Evolutionary conservation across 2,113 vertebrate genomes (phyloP).

Genomic region (Chaenogobius annularis): DNA sequence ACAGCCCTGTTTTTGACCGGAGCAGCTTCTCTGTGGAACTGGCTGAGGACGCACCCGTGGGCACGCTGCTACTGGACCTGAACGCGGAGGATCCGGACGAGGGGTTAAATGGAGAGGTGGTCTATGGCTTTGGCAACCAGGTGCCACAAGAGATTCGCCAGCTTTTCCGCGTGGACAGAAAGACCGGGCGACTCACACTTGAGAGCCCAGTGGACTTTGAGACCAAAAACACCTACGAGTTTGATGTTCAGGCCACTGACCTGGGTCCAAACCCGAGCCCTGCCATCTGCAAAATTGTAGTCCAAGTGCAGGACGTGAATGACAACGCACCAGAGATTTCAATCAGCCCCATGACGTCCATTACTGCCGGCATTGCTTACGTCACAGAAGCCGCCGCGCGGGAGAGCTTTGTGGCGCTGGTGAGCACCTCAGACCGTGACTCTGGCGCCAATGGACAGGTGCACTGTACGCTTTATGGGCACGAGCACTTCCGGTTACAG

Average conservation of each 20-base stretch:
- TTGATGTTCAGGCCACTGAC: slow-evolving; percentile 91
- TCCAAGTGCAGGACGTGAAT: slow-evolving; percentile 92
- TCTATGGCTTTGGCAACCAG: slow-evolving; percentile 88
- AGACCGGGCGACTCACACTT: slow-evolving; percentile 85
- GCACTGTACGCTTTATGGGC: slow-evolving; percentile 90
- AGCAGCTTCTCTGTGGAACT: slow-evolving; percentile 86
- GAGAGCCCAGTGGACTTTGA: slow-evolving; percentile 89
- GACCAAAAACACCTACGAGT: slow-evolving; percentile 89
- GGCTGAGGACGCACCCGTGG: slow-evolving; percentile 86
- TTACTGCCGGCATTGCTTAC: slow-evolving; percentile 77
- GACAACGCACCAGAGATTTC: slow-evolving; percentile 93
- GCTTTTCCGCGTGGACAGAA: slow-evolving; percentile 89
- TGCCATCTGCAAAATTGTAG: slow-evolving; percentile 87
- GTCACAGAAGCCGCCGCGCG: slow-evolving; percentile 85
- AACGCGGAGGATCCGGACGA: slow-evolving; percentile 90
- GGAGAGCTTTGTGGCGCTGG: slow-evolving; percentile 93
- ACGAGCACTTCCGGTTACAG: slow-evolving; percentile 91
- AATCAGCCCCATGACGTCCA: slow-evolving; percentile 88
- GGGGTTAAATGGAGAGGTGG: slow-evolving; percentile 90
- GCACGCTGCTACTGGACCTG: slow-evolving; percentile 86
- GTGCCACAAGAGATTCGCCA: slow-evolving; percentile 84
- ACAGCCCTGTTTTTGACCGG: slow-evolving; percentile 89
- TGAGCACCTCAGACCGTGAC: slow-evolving; percentile 94
- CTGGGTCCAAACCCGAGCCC: slow-evolving; percentile 86
- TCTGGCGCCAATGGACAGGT: slow-evolving; percentile 89